Percentiles rank a stretch among this genome's conserved stretches.
Evolutionary conservation across 2,797 vertebrate species (phyloP).

Genomic region (Ctenochaetus hawaiiensis): DNA sequence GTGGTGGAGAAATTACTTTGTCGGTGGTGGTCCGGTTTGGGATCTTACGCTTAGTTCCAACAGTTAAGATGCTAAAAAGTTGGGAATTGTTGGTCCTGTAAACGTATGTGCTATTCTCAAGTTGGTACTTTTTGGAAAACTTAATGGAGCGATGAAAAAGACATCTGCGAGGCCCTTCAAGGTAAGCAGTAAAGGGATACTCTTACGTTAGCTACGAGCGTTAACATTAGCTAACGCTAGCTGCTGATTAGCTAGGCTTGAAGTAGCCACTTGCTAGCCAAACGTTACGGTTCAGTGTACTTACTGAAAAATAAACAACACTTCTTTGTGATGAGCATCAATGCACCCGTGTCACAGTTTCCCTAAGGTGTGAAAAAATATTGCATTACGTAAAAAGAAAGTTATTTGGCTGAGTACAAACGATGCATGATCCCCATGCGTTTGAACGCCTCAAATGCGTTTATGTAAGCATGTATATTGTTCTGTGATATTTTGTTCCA

Average conservation of each 20-base stretch:
- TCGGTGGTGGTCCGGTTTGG: slow-evolving; percentile 75
- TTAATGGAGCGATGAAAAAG: slow-evolving; percentile 73
- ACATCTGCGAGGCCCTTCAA: slow-evolving; percentile 77
- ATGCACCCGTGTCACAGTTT: neutral
- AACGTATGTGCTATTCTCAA: neutral
- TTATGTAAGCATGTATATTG: slow-evolving; percentile 82
- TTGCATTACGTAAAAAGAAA: slow-evolving; percentile 12
- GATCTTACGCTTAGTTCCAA: slow-evolving; percentile 46
- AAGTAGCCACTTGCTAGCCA: slow-evolving; percentile 74
- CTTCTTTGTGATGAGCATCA: neutral
- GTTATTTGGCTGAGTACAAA: slow-evolving; percentile 43
- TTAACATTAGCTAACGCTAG: slow-evolving; percentile 69
- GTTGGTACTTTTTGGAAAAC: slow-evolving; percentile 35
- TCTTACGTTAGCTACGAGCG: slow-evolving; percentile 55
- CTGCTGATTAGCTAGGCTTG: slow-evolving; percentile 76
- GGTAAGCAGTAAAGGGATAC: slow-evolving; percentile 83
- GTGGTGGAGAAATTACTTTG: slow-evolving; percentile 87
- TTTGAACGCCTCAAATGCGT: slow-evolving; percentile 65
- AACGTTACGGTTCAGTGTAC: slow-evolving; percentile 28
- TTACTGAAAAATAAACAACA: slow-evolving; percentile 4
- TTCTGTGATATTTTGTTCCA: slow-evolving; percentile 53
- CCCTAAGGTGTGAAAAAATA: rapidly evolving
- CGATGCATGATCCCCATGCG: slow-evolving; percentile 46
- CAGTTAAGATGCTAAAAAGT: slow-evolving; percentile 69
- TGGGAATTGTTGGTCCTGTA: slow-evolving; percentile 36